phyloP scores from a whole-genome alignment of 1,140 invertebrate genomes.

The Euwallacea fornicatus region DNA sequence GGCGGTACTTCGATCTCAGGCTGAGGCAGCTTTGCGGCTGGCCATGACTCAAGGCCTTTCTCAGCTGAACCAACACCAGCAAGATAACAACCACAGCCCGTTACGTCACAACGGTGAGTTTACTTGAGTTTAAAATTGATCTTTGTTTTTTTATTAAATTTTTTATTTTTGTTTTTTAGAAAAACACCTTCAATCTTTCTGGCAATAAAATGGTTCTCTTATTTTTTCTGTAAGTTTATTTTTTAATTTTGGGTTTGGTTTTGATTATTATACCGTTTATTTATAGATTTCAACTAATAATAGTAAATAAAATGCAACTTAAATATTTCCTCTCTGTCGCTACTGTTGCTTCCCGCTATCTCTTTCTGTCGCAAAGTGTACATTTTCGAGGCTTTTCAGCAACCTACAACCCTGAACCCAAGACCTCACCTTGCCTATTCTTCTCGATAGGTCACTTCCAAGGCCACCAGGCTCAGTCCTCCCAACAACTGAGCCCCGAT shows the following conservation, averaged over 20 bases:
- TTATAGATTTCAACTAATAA: too few species aligned
- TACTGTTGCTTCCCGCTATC: too few species aligned
- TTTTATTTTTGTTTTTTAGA: slow-evolving; percentile 33
- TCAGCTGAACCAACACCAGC: slow-evolving; percentile 54
- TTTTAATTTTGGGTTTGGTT: background rate
- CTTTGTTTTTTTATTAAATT: slow-evolving; percentile 22
- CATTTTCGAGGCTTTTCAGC: too few species aligned
- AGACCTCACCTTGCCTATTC: background rate
- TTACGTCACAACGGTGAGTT: slow-evolving; percentile 50
- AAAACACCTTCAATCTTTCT: slow-evolving; percentile 35
- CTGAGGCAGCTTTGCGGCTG: slow-evolving; percentile 76
- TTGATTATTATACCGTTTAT: too few species aligned
- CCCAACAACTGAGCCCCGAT: slow-evolving; percentile 61
- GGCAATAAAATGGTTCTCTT: slow-evolving; percentile 27
- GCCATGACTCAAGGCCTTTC: slow-evolving; percentile 67
- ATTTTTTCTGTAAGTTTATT: slow-evolving; percentile 28
- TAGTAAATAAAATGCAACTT: too few species aligned
- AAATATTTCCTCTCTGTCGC: too few species aligned
- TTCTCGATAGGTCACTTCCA: slow-evolving; percentile 55
- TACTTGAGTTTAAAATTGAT: background rate
- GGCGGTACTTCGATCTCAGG: slow-evolving; percentile 77
- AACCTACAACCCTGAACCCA: too few species aligned
- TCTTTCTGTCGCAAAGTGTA: too few species aligned
- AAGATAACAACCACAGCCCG: slow-evolving; percentile 49
- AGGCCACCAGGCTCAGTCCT: slow-evolving; percentile 53